Percentiles rank a stretch among this genome's conserved stretches.
Evolutionary conservation across 2,797 vertebrate genomes (phyloP).

Genomic region (Falco cherrug): DNA sequence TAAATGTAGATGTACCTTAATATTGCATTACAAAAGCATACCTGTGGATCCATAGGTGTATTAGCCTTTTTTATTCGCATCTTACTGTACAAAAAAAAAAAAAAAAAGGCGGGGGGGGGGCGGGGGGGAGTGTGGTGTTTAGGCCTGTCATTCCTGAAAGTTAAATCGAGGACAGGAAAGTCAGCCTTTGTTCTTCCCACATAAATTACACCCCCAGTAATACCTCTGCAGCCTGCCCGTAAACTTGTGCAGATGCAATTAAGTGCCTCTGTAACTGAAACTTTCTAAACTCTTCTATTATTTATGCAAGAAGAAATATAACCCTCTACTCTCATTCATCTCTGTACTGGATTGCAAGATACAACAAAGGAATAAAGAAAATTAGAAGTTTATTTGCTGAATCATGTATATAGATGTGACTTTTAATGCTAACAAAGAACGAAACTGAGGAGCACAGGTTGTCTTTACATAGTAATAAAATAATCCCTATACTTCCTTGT

Average conservation of each 20-base stretch:
- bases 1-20: not conserved
- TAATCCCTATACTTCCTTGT: not conserved
- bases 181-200: not conserved
- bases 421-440: not conserved
- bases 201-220: not conserved
- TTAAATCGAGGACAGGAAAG: not conserved
- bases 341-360: not conserved
- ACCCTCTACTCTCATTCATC: not conserved
- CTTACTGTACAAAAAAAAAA: not conserved
- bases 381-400: not conserved
- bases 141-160: not conserved
- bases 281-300: conserved; percentile 38
- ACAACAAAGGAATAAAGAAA: not conserved
- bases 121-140: not conserved
- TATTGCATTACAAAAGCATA: not conserved
- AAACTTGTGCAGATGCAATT: conserved; percentile 3
- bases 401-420: not conserved
- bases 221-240: not conserved
- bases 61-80: not conserved
- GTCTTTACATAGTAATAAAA: not conserved
- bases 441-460: not conserved
- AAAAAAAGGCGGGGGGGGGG: not conserved
- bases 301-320: conserved; percentile 52
- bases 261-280: conserved; percentile 10
- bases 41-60: not conserved